Conservation (phyloP, 2,888 invertebrate genomes). For the Apantesis nais region DNA sequence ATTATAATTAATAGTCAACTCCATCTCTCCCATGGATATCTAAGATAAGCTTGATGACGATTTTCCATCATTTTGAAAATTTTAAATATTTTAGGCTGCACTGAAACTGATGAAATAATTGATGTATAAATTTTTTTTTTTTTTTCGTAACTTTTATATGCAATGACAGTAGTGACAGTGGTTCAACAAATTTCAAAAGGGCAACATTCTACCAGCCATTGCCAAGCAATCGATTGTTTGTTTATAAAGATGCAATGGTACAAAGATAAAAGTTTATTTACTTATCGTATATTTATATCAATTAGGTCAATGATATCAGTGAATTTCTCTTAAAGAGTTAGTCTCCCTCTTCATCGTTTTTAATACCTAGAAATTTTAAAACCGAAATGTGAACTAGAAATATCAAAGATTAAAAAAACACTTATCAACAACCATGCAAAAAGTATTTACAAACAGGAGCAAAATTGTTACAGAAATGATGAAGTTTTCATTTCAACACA, state of each 20-base stretch:
- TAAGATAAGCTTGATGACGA: too few species aligned
- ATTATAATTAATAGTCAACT: too few species aligned
- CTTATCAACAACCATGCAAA: slow-evolving; percentile 38
- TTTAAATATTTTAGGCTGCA: too few species aligned
- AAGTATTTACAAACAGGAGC: slow-evolving; percentile 51
- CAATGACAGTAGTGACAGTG: not conserved
- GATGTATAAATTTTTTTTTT: too few species aligned
- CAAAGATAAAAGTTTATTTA: not conserved
- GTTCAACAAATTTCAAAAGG: not conserved
- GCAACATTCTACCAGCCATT: not conserved
- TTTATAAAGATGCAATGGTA: slow-evolving; percentile 2
- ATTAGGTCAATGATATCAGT: not conserved
- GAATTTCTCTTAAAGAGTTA: not conserved
- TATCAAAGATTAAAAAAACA: not conserved
- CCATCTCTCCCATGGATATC: too few species aligned
- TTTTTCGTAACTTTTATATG: not conserved
- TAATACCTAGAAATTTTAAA: too few species aligned
- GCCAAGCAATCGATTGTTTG: slow-evolving; percentile 3
- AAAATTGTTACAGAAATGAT: slow-evolving; percentile 70
- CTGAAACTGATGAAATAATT: too few species aligned
- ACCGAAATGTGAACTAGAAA: slow-evolving; percentile 5
- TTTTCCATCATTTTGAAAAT: too few species aligned
- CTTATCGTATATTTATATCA: not conserved
- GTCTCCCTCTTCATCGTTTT: not conserved
- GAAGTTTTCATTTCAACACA: slow-evolving; percentile 87